phyloP scores from a whole-genome alignment of 2,797 vertebrate species.

The Denticeps clupeoides region DNA sequence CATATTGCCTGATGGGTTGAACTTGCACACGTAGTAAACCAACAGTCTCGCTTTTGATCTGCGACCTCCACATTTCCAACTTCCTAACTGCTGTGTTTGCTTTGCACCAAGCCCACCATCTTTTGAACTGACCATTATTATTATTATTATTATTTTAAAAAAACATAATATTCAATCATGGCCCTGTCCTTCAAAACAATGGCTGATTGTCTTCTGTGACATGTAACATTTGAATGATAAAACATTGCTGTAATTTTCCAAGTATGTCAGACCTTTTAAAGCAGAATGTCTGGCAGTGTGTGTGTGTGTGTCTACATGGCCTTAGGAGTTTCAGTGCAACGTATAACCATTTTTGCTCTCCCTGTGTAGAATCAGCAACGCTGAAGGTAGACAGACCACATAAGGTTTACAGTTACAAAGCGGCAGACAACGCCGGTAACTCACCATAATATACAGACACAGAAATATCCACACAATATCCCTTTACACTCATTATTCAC shows the following conservation, averaged over 20 bases:
- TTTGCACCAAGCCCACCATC: too few relatives aligned
- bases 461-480: too few relatives aligned
- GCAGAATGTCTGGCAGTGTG: conserved; percentile 28
- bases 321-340: not conserved
- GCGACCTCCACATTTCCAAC: conserved; percentile 13
- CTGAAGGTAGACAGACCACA: too few relatives aligned
- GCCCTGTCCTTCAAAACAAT: conserved; percentile 14
- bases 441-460: too few relatives aligned
- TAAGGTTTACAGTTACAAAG: too few relatives aligned
- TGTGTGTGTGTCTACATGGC: conserved; percentile 4
- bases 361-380: too few relatives aligned
- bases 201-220: conserved; percentile 21
- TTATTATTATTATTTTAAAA: conserved; percentile 13
- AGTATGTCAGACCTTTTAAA: conserved; percentile 31
- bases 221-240: conserved; percentile 13
- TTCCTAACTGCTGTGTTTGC: conserved; percentile 9
- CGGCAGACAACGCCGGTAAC: too few relatives aligned
- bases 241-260: conserved; percentile 11
- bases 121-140: conserved; percentile 14
- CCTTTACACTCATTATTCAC: too few relatives aligned
- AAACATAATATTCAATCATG: conserved; percentile 19
- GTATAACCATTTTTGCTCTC: too few relatives aligned
- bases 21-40: conserved; percentile 17
- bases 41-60: conserved; percentile 12
- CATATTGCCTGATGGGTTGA: conserved; percentile 28